These are phyloP conservation scores for Lates calcarifer DNA, from an alignment of 2,113 vertebrate species.

Conservation along the genomic window DNA sequence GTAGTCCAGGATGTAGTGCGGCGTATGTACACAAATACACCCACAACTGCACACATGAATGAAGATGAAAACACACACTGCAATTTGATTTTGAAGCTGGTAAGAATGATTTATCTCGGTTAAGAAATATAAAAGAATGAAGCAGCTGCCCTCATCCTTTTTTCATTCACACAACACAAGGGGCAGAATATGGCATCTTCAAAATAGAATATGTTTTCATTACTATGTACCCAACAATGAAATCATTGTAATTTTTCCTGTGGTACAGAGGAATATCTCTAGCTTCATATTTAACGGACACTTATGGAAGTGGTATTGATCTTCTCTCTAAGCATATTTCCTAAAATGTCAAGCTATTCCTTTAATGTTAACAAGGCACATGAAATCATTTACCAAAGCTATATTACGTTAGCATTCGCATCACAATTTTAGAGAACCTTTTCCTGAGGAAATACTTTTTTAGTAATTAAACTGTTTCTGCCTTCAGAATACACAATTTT, in stretches of 20 bases:
- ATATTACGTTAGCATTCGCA: no score
- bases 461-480: background rate
- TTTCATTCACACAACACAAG: background rate
- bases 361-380: background rate
- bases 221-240: background rate
- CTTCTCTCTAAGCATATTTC: background rate
- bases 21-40: conserved; percentile 42
- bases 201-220: conserved; percentile 18
- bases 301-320: background rate
- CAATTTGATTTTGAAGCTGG: conserved; percentile 18
- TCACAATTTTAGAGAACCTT: no score
- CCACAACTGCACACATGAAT: conserved; percentile 49
- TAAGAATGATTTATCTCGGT: conserved; percentile 34
- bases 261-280: background rate
- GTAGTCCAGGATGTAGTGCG: conserved; percentile 27
- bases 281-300: background rate
- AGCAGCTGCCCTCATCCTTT: background rate
- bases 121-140: conserved; percentile 16
- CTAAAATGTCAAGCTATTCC: background rate
- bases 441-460: background rate
- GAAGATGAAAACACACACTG: conserved; percentile 22
- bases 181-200: background rate
- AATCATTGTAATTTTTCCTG: background rate
- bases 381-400: no score
- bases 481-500: background rate